Percentiles rank a stretch among this genome's conserved stretches.
Evolutionary conservation across 2,888 invertebrate genomes (phyloP).

Genomic region (Chalcis sispes): DNA sequence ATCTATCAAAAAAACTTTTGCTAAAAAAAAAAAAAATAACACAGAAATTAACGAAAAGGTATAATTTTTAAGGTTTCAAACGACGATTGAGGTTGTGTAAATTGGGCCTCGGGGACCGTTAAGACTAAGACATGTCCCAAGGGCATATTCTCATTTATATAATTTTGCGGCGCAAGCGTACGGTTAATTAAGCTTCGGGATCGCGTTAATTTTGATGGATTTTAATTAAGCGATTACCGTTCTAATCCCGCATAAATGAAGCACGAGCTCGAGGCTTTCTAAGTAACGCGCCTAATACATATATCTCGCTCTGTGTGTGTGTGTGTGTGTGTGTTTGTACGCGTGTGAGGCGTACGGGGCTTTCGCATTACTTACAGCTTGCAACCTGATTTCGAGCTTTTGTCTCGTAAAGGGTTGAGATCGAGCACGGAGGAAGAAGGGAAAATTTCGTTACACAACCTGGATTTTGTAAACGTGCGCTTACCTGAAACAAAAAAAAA

Average conservation of each 20-base stretch:
- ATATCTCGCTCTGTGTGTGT: neutral
- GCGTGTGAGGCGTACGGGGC: constrained; percentile 4
- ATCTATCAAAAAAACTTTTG: no score
- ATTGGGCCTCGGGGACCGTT: constrained; percentile 35
- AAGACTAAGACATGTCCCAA: neutral
- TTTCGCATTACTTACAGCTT: constrained; percentile 45
- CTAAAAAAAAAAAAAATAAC: no score
- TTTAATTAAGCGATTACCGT: constrained; percentile 52
- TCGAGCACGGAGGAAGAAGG: neutral
- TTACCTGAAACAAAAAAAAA: constrained; percentile 40
- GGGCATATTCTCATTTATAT: constrained; percentile 31
- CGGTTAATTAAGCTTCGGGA: constrained; percentile 28
- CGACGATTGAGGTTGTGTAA: no score
- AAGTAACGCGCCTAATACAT: no score
- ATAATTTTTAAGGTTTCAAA: no score
- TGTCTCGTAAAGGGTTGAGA: neutral
- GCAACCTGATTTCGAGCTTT: neutral
- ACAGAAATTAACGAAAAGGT: no score
- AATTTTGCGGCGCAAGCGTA: constrained; percentile 13
- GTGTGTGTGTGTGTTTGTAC: neutral
- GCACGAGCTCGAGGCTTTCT: neutral
- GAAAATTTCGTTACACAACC: constrained; percentile 15
- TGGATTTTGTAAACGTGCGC: no score
- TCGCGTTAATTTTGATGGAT: constrained; percentile 50
- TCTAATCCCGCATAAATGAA: constrained; percentile 40